Conservation (phyloP, 2,888 invertebrate genomes). For the Salpingus planirostris region DNA sequence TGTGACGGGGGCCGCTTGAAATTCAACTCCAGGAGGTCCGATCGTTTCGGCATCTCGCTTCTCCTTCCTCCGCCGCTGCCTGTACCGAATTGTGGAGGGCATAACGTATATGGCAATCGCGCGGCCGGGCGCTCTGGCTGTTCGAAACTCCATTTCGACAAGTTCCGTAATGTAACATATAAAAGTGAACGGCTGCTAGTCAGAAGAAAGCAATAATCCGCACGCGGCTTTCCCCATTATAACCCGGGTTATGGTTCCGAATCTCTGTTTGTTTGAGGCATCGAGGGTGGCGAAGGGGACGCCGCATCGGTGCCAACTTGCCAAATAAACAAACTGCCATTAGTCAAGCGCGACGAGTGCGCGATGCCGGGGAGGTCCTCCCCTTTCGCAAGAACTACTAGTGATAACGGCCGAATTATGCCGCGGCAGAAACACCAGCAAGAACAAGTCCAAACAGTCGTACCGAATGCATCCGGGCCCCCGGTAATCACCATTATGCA, state of each 20-base stretch:
- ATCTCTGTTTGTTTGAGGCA: no score
- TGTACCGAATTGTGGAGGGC: neutral
- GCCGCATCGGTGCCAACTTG: slow-evolving; percentile 18
- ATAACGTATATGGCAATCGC: neutral
- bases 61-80: neutral
- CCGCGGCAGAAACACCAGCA: slow-evolving; percentile 22
- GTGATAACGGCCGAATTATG: slow-evolving; percentile 40
- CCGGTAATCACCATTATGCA: slow-evolving; percentile 38
- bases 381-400: slow-evolving; percentile 20
- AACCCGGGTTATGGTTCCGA: slow-evolving; percentile 31
- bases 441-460: slow-evolving; percentile 36
- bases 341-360: no score
- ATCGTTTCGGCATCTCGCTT: slow-evolving; percentile 3
- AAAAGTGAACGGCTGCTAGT: slow-evolving; percentile 31
- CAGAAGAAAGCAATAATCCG: slow-evolving; percentile 37
- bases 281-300: no score
- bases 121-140: slow-evolving; percentile 1
- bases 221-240: slow-evolving; percentile 36
- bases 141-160: slow-evolving; percentile 24
- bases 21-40: slow-evolving; percentile 5
- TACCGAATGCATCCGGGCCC: slow-evolving; percentile 29
- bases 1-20: no score
- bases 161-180: slow-evolving; percentile 30
- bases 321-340: slow-evolving; percentile 37
- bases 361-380: slow-evolving; percentile 18